These are phyloP conservation scores for Dryococelus australis DNA, from an alignment of 2,888 invertebrate genomes.

Conservation along the genomic window DNA sequence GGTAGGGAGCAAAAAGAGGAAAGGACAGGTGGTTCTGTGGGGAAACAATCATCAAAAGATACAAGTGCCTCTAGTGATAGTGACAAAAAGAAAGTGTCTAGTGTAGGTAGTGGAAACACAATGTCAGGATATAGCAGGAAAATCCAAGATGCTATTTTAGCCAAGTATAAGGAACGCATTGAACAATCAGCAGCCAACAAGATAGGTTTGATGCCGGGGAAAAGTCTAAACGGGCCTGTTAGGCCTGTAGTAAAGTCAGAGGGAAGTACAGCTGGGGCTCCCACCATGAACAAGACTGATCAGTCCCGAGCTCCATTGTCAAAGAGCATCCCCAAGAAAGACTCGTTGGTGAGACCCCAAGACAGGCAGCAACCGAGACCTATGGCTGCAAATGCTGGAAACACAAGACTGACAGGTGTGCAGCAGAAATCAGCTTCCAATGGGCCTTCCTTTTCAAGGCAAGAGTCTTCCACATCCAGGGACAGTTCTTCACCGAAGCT, in stretches of 20 bases:
- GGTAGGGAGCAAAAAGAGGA: not conserved
- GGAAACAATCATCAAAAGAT: not conserved
- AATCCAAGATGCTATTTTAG: slow-evolving; percentile 35
- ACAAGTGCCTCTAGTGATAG: not conserved
- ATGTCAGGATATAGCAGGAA: slow-evolving; percentile 35
- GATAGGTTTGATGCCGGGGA: not conserved
- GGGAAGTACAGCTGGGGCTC: not conserved
- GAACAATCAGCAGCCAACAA: slow-evolving; percentile 3
- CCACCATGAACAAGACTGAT: not conserved
- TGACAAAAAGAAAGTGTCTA: not conserved
- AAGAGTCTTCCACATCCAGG: not conserved
- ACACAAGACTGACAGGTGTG: not conserved
- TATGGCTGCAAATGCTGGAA: not conserved
- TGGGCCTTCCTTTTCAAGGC: not conserved
- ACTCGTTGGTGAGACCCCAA: not conserved
- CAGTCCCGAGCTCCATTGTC: not conserved
- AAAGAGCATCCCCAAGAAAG: not conserved
- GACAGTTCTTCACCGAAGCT: not conserved
- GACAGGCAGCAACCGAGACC: not conserved
- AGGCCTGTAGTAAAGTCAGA: not conserved
- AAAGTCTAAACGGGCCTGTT: not conserved
- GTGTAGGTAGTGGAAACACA: not conserved
- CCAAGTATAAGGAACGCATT: slow-evolving; percentile 34
- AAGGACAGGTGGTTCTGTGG: not conserved
- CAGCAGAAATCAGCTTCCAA: not conserved